Conservation (phyloP, 2,888 invertebrate genomes). For the Disparrhopalites patrizii region DNA sequence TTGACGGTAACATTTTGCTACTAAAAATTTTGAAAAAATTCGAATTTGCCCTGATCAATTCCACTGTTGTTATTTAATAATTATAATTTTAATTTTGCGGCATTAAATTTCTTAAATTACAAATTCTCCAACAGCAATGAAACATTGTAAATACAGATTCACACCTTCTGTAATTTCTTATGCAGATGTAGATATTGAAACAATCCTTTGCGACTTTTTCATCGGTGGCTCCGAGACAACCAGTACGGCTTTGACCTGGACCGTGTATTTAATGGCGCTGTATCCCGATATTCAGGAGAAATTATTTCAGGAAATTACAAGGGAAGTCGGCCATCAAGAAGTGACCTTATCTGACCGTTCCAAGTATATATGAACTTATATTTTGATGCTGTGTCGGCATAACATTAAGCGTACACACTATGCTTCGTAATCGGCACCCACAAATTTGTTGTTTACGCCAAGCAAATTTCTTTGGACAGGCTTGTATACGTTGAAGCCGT, state of each 20-base stretch:
- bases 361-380: background rate
- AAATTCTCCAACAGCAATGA: background rate
- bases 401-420: no score
- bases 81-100: background rate
- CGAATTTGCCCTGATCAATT: no score
- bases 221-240: background rate
- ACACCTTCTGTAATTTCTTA: background rate
- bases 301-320: conserved; percentile 31
- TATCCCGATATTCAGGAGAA: conserved; percentile 31
- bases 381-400: no score
- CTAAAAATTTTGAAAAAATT: background rate
- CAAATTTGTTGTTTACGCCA: no score
- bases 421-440: no score
- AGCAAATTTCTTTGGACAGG: background rate
- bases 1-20: no score
- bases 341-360: background rate
- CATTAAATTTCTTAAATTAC: background rate
- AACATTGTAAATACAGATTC: background rate
- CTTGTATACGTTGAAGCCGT: background rate
- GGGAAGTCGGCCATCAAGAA: background rate
- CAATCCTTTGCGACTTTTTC: background rate
- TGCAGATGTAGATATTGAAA: background rate
- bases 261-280: conserved; percentile 15
- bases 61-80: no score
- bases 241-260: conserved; percentile 32